phyloP scores from a whole-genome alignment of 2,888 invertebrate genomes.

The Acanthoscelides obtectus region DNA sequence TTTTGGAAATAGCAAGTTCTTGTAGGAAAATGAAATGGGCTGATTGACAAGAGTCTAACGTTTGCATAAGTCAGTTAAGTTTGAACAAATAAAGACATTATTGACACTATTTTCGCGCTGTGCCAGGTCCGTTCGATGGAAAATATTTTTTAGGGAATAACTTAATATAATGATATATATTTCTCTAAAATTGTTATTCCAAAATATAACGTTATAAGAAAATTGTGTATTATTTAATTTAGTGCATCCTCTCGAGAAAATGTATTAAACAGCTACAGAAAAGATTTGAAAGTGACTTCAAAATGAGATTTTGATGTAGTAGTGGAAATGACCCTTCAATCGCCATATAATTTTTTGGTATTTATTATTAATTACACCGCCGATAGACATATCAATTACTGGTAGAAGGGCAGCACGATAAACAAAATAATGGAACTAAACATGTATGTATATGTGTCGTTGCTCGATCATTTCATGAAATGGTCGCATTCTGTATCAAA shows the following conservation, averaged over 20 bases:
- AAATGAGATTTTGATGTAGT: too few relatives aligned
- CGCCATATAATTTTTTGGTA: too few relatives aligned
- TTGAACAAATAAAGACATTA: not conserved
- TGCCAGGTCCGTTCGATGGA: constrained; percentile 40
- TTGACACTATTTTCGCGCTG: constrained; percentile 31
- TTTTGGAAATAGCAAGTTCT: not conserved
- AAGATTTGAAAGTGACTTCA: too few relatives aligned
- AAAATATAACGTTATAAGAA: constrained; percentile 24
- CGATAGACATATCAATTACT: too few relatives aligned
- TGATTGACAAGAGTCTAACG: not conserved
- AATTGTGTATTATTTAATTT: constrained; percentile 6
- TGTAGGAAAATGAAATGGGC: not conserved
- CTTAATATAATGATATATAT: constrained; percentile 28
- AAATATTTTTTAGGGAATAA: constrained; percentile 34
- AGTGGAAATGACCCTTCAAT: too few relatives aligned
- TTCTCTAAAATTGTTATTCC: constrained; percentile 40
- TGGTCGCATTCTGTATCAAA: too few relatives aligned
- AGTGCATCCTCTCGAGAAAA: not conserved
- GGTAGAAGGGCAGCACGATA: too few relatives aligned
- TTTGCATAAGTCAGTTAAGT: not conserved
- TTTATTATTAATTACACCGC: too few relatives aligned
- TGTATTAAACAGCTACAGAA: too few relatives aligned
- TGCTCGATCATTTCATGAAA: too few relatives aligned
- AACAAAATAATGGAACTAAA: too few relatives aligned
- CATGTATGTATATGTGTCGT: too few relatives aligned